Conservation (phyloP, 35 echinoderm and acorn worm genomes). For the Anneissia japonica region DNA sequence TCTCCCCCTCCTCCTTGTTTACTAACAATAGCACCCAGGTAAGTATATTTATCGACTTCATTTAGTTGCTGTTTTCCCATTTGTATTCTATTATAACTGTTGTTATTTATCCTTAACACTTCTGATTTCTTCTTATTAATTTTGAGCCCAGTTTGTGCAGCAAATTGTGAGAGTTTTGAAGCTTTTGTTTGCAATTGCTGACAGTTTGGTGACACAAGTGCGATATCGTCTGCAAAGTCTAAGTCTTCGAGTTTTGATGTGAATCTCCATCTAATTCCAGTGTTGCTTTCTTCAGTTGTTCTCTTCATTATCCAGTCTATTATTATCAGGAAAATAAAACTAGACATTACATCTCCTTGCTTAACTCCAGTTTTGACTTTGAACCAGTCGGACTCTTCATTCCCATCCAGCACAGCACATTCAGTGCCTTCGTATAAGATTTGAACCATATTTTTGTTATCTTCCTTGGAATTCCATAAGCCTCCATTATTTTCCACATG, state of each 20-base stretch:
- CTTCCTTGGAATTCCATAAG: neutral
- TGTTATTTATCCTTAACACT: too few species aligned
- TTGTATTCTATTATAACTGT: too few species aligned
- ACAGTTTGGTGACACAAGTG: neutral
- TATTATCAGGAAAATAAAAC: too few species aligned
- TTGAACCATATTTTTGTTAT: neutral
- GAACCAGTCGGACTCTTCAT: neutral
- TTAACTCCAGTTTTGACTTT: neutral
- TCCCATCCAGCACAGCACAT: neutral
- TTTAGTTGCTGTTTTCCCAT: too few species aligned
- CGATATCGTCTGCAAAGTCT: neutral
- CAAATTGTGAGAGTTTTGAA: too few species aligned
- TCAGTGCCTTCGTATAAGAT: neutral
- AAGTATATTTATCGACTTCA: too few species aligned
- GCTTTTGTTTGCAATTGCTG: neutral
- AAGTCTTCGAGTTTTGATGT: neutral
- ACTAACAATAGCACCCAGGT: too few species aligned
- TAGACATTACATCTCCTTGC: neutral
- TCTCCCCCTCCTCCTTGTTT: too few species aligned
- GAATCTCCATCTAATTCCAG: neutral
- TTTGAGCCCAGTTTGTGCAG: too few species aligned
- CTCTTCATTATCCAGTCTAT: neutral
- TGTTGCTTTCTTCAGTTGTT: neutral
- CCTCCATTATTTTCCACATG: neutral
- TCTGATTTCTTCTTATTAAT: too few species aligned